Percentiles rank a stretch among this genome's conserved stretches.
Evolutionary conservation across 53 echinoderm and acorn worm species (phyloP).

Genomic region (Echinometra lucunter): DNA sequence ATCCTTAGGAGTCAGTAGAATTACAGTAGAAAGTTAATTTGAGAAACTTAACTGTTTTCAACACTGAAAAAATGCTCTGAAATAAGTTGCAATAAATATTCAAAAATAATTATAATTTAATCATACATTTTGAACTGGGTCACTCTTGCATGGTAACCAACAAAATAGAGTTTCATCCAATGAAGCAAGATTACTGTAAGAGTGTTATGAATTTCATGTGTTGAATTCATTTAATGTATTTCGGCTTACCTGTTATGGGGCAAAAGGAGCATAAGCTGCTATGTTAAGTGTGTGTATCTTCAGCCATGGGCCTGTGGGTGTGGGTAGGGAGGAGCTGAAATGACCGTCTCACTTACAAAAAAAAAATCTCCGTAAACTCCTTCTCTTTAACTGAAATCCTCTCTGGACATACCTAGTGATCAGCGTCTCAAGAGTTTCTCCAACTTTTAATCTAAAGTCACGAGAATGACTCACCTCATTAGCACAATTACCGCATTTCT

Average conservation of each 20-base stretch:
- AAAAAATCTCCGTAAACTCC: background rate
- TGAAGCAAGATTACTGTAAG: no score
- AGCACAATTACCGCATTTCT: slow-evolving; percentile 58
- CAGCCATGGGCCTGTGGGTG: background rate
- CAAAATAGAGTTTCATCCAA: no score
- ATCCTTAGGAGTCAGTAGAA: background rate
- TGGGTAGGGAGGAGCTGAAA: background rate
- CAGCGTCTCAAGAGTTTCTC: slow-evolving; percentile 5
- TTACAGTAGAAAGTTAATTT: background rate
- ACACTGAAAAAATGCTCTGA: background rate
- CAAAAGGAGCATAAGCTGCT: no score
- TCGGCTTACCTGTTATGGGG: no score
- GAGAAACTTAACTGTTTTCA: background rate
- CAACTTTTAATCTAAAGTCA: slow-evolving; percentile 46
- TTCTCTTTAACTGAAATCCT: background rate
- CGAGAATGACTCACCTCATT: slow-evolving; percentile 50
- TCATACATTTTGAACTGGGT: background rate
- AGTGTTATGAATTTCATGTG: no score
- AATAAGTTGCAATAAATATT: background rate
- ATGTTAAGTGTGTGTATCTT: background rate
- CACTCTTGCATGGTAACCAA: no score
- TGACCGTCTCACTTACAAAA: no score
- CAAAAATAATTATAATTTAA: background rate
- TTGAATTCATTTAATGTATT: no score
- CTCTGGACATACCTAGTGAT: background rate